A percentile compares a stretch with the other conserved stretches of the same genome.
Evolutionary conservation across 2,113 vertebrate genomes (phyloP).

Genomic region (Sylvia atricapilla): DNA sequence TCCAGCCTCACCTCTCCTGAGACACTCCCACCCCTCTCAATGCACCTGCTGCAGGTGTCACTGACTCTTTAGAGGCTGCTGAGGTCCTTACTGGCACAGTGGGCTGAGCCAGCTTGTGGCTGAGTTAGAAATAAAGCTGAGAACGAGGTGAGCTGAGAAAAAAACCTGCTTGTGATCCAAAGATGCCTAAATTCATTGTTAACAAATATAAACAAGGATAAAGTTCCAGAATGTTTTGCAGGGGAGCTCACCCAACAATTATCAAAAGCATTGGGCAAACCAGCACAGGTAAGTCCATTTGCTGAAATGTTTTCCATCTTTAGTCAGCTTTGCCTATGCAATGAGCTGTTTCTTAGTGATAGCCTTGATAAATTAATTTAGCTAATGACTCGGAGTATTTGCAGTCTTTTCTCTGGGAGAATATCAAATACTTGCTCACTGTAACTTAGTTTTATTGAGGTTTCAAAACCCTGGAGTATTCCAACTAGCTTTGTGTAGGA

Average conservation of each 20-base stretch:
- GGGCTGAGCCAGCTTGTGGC: neutral
- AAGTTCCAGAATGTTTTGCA: neutral
- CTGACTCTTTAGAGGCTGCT: neutral
- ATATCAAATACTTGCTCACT: neutral
- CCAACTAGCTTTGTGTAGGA: neutral
- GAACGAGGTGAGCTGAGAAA: neutral
- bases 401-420: neutral
- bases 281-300: neutral
- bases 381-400: neutral
- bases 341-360: neutral
- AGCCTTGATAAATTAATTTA: neutral
- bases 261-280: slow-evolving; percentile 4
- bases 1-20: neutral
- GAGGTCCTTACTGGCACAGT: neutral
- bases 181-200: neutral
- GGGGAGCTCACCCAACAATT: neutral
- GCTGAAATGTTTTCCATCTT: neutral
- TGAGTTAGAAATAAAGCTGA: neutral
- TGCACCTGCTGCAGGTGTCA: neutral
- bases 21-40: neutral
- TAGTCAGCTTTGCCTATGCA: neutral
- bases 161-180: neutral
- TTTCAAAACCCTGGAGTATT: neutral
- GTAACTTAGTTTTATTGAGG: neutral
- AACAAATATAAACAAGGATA: neutral